A percentile compares a stretch with the other conserved stretches of the same genome.
Conservation (phyloP, 2,113 vertebrate species). For the Illadopsis cleaveri region DNA sequence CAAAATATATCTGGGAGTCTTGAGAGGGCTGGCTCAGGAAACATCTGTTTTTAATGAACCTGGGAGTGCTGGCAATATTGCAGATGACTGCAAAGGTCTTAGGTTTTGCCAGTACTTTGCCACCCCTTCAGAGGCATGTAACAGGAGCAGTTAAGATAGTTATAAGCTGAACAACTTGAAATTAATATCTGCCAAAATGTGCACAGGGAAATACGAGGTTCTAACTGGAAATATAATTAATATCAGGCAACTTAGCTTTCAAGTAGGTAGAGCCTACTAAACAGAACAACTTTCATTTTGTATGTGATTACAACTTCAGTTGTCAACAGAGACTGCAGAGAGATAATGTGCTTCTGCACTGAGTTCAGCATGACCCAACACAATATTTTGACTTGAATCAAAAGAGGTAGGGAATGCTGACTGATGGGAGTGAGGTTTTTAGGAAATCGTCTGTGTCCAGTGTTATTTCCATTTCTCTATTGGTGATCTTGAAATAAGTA, state of each 20-base stretch:
- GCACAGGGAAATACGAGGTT: neutral
- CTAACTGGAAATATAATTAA: neutral
- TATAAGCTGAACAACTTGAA: neutral
- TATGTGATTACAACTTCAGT: neutral
- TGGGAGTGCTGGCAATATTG: neutral
- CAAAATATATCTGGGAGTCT: neutral
- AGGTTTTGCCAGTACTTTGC: neutral
- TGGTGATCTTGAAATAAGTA: neutral
- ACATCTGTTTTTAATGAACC: slow-evolving; percentile 7
- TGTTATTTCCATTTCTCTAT: slow-evolving; percentile 14
- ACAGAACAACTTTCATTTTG: neutral
- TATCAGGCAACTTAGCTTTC: neutral
- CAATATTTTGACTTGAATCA: neutral
- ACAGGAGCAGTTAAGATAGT: neutral
- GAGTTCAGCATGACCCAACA: neutral
- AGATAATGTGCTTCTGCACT: neutral
- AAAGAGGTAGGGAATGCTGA: neutral
- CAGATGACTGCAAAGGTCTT: neutral
- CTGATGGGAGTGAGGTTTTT: neutral
- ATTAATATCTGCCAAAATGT: neutral
- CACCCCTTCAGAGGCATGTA: neutral
- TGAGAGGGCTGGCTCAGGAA: neutral
- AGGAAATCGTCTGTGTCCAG: neutral
- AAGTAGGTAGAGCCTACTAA: neutral
- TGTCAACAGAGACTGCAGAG: neutral